These are phyloP conservation scores for Acleris emargana DNA, from an alignment of 2,888 invertebrate species.

Conservation along the genomic window DNA sequence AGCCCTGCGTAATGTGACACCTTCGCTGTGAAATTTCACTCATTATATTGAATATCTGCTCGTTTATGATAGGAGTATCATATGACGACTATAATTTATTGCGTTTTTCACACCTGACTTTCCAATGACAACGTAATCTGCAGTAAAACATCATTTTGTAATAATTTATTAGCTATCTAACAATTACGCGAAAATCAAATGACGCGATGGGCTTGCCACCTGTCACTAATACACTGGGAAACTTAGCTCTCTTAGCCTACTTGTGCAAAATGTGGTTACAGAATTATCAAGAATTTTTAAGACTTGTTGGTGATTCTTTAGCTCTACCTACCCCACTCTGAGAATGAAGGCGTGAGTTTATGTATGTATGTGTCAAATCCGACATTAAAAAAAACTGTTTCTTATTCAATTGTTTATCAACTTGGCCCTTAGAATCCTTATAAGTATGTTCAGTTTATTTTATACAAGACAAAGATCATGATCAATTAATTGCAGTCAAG, in stretches of 20 bases:
- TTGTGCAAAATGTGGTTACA: too few species aligned
- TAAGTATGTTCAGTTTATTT: too few species aligned
- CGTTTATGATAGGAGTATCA: constrained; percentile 1
- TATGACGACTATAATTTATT: constrained; percentile 4
- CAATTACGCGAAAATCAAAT: not conserved
- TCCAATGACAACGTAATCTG: constrained; percentile 9
- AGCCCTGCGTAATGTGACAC: not conserved
- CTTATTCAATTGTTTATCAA: not conserved
- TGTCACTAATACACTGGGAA: too few species aligned
- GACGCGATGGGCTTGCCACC: too few species aligned
- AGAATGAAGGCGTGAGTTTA: too few species aligned
- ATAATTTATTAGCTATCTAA: constrained; percentile 7
- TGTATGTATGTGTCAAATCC: too few species aligned
- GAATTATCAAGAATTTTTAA: too few species aligned
- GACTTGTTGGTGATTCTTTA: too few species aligned
- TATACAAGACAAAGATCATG: not conserved
- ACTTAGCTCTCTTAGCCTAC: too few species aligned
- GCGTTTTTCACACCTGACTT: constrained; percentile 24
- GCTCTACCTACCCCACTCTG: too few species aligned
- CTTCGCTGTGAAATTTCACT: not conserved
- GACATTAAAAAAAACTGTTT: too few species aligned
- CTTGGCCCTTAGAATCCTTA: too few species aligned
- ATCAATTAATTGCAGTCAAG: not conserved
- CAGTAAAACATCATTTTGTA: constrained; percentile 2
- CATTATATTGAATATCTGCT: not conserved